Evolutionary conservation across 1,140 invertebrate species (phyloP).

Genomic region (Lutraria rhynchaena): DNA sequence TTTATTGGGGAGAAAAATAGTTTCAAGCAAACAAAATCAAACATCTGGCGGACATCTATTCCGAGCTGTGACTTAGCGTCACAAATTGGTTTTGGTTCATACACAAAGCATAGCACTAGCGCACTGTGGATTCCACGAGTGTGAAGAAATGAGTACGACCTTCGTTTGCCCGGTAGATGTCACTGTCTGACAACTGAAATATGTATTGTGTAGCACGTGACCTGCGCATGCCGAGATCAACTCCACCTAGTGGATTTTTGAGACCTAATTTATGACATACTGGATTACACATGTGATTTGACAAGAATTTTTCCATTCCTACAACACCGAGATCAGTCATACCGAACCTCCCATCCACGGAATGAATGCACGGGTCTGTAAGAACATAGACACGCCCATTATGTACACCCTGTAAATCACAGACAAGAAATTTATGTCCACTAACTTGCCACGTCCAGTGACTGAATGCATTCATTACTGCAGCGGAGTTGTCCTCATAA

Average conservation of each 20-base stretch:
- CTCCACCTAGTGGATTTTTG: slow-evolving; percentile 39
- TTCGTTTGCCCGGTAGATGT: slow-evolving; percentile 43
- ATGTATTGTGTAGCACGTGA: slow-evolving; percentile 55
- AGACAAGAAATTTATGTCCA: slow-evolving; percentile 51
- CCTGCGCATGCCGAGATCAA: slow-evolving; percentile 44
- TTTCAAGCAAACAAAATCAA: too few relatives aligned
- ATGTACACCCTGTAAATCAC: slow-evolving; percentile 58
- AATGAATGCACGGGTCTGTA: slow-evolving; percentile 61
- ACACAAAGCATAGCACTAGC: too few relatives aligned
- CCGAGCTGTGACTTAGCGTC: too few relatives aligned
- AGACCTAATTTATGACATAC: slow-evolving; percentile 49
- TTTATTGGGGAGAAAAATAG: too few relatives aligned
- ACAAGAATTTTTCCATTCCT: slow-evolving; percentile 56
- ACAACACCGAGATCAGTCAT: slow-evolving; percentile 53
- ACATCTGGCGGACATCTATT: too few relatives aligned
- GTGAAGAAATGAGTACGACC: slow-evolving; percentile 45
- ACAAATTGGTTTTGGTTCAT: too few relatives aligned
- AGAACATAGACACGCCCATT: slow-evolving; percentile 39
- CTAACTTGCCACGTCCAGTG: slow-evolving; percentile 58
- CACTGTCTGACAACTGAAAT: slow-evolving; percentile 48
- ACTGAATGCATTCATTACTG: slow-evolving; percentile 43
- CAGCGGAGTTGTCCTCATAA: slow-evolving; percentile 29
- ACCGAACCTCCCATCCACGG: slow-evolving; percentile 43
- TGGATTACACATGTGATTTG: slow-evolving; percentile 57
- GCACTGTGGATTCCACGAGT: slow-evolving; percentile 25